Conservation (phyloP, 2,888 invertebrate species). For the Drosophila incognita region DNA sequence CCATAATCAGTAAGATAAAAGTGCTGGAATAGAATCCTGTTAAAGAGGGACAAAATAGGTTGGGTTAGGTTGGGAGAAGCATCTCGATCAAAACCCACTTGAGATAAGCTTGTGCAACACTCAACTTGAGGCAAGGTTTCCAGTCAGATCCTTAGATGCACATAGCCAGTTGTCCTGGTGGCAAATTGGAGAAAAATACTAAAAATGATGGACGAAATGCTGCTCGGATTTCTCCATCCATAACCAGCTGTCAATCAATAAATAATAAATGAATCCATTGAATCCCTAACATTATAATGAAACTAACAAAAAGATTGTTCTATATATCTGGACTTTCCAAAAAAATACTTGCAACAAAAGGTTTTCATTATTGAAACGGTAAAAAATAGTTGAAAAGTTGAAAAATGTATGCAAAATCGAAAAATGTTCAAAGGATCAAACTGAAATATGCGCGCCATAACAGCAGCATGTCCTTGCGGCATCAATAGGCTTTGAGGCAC, state of each 20-base stretch:
- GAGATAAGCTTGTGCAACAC: neutral
- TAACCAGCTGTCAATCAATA: neutral
- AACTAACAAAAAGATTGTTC: neutral
- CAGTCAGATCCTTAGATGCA: neutral
- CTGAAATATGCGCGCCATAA: neutral
- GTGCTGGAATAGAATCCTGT: fast-evolving
- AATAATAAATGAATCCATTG: neutral
- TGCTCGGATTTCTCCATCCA: too few relatives aligned
- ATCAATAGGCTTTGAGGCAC: neutral
- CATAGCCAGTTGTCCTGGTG: neutral
- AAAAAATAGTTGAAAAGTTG: neutral
- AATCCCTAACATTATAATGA: neutral
- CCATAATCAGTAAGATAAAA: neutral
- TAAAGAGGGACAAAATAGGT: neutral
- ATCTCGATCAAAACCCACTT: neutral
- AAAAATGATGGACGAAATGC: neutral
- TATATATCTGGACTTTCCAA: fast-evolving
- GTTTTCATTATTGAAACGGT: neutral
- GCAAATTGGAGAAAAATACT: neutral
- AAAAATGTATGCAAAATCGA: too few relatives aligned
- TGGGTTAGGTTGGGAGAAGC: neutral
- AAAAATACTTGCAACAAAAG: neutral
- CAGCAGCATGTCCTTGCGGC: neutral
- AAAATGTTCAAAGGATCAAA: too few relatives aligned
- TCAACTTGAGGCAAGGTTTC: neutral